Base-by-base conservation (phyloP, 2,797 vertebrate species). In the Dryobates pubescens region DNA sequence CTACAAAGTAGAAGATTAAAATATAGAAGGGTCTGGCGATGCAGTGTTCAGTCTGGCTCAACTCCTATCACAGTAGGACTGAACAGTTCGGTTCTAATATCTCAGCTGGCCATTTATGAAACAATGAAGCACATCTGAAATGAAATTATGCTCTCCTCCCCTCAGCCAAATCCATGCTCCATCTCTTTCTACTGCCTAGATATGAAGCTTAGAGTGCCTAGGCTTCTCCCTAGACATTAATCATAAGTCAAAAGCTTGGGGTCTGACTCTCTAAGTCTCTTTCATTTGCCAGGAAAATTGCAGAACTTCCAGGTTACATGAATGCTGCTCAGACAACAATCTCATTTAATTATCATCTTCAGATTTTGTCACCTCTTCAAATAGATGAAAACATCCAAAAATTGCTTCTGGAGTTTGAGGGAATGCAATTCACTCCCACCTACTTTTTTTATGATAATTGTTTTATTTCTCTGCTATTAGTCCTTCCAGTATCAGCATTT, bases 211-310 rank as follows among this genome's bases (percentile, higher is more conserved):
- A 73, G 47, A 86, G 70, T 57, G 38, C 83, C 89, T 27, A 75
- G 76, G 59, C 59, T 93, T 75, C 79, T 92, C 92, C 89, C 82
- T 59, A 80, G 32, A 82, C 57, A 91, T 89, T 94, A 93, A 76
- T 91, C 82, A 93, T n/a, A 53, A 73, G 82, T 93, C 11, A 6
- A 90, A 95, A 95, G 73, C 77, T 90, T 76, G 65, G 72, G 56
- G 18, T 54, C 24, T 89, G 69, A 89, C 87, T 68, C 36, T 74
- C 88, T 74, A 82, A 81, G 61, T n/a, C 38, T 80, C 27, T 69
- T 54, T 75, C 36, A 80, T 89, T 92, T 94, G 87, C 57, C 38
- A 87, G 85, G 54, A 79, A 88, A 90, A 82, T 13, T 68, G 49
- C n/a, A 72, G 82, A 89, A 87, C 67, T 89, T 90, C 78, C 54